Conservation (phyloP, 1,140 invertebrate genomes). For the Solenopsis fugax region DNA sequence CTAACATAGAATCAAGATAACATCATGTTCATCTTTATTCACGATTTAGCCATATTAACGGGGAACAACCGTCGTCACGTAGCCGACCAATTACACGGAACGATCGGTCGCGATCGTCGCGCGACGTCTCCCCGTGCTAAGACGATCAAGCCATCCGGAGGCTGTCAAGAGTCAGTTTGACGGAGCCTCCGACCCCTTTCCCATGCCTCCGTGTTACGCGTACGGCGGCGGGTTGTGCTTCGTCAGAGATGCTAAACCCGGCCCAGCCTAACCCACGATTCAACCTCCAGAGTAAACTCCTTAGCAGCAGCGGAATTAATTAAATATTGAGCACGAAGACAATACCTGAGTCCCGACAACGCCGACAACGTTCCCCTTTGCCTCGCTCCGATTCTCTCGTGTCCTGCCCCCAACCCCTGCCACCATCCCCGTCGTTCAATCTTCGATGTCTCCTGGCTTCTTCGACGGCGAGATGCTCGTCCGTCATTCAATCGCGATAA, state of each 20-base stretch:
- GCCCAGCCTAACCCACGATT: constrained; percentile 46
- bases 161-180: constrained; percentile 43
- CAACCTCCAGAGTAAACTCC: constrained; percentile 54
- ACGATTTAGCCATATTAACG: constrained; percentile 14
- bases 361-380: not conserved
- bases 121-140: not conserved
- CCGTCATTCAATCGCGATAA: constrained; percentile 44
- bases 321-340: constrained; percentile 67
- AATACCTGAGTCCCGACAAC: constrained; percentile 51
- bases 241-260: constrained; percentile 51
- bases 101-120: constrained; percentile 15
- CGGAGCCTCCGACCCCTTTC: not conserved
- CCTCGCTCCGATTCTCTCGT: not conserved
- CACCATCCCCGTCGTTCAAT: not conserved
- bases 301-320: constrained; percentile 66
- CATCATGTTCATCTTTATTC: not conserved
- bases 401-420: no score
- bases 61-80: constrained; percentile 26
- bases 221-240: constrained; percentile 25
- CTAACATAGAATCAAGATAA: not conserved
- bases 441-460: constrained; percentile 38
- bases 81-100: constrained; percentile 21
- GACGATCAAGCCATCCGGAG: constrained; percentile 16
- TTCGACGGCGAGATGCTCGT: constrained; percentile 27
- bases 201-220: not conserved